A percentile compares a stretch with the other conserved stretches of the same genome.
Conservation (phyloP, 2,113 vertebrate species). For the Trinectes maculatus region DNA sequence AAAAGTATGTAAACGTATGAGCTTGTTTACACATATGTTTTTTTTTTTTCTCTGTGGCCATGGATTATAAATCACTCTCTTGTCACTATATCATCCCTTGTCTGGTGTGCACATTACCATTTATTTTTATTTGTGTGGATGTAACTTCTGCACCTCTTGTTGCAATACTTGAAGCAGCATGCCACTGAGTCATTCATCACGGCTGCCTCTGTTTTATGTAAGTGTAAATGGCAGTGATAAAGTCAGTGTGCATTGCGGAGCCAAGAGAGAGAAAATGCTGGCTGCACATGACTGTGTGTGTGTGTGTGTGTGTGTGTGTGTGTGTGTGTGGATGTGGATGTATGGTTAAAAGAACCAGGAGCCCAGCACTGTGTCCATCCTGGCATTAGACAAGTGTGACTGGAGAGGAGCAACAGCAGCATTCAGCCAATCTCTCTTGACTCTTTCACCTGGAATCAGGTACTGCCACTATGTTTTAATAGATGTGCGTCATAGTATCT, state of each 20-base stretch:
- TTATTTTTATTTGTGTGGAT: conserved; percentile 50
- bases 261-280: conserved; percentile 29
- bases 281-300: not conserved
- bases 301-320: conserved; percentile 6
- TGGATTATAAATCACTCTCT: conserved; percentile 55
- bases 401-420: conserved; percentile 49
- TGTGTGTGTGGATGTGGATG: conserved; percentile 49
- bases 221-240: conserved; percentile 43
- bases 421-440: conserved; percentile 48
- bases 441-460: conserved; percentile 59
- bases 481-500: conserved; percentile 67
- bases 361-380: conserved; percentile 57
- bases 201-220: conserved; percentile 33
- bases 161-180: conserved; percentile 22
- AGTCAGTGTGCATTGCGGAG: conserved; percentile 36
- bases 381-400: conserved; percentile 65
- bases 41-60: conserved; percentile 65
- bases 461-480: conserved; percentile 76
- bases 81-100: conserved; percentile 39
- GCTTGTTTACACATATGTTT: conserved; percentile 70
- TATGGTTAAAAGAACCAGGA: conserved; percentile 61
- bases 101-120: conserved; percentile 47
- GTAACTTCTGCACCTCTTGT: conserved; percentile 33
- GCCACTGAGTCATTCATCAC: conserved; percentile 25
- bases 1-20: conserved; percentile 53